Percentiles rank a stretch among this genome's conserved stretches.
phyloP scores from a whole-genome alignment of 2,888 invertebrate species.

The Eupithecia tripunctaria region DNA sequence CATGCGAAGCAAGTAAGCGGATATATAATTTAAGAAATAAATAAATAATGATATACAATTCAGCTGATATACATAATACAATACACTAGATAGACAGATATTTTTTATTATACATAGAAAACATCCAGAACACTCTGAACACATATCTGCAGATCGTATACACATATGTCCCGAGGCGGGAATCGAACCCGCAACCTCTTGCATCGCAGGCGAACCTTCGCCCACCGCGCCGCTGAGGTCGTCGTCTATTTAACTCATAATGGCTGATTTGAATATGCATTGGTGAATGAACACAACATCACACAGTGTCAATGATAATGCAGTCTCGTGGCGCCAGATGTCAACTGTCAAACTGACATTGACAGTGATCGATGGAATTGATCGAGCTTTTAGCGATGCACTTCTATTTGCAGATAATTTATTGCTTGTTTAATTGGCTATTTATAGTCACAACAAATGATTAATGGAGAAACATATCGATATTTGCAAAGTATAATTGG shows the following conservation, averaged over 20 bases:
- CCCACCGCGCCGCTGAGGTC: no score
- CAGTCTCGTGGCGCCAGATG: slow-evolving; percentile 27
- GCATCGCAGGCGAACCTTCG: no score
- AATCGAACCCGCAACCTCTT: no score
- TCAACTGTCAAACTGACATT: slow-evolving; percentile 35
- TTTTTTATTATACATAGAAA: no score
- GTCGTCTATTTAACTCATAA: not conserved
- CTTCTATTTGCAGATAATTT: slow-evolving; percentile 17
- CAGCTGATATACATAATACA: no score
- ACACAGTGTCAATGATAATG: not conserved
- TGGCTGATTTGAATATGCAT: not conserved
- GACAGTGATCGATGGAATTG: slow-evolving; percentile 25
- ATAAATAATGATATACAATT: no score
- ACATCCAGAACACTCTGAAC: no score
- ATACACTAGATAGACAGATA: no score
- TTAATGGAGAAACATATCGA: not conserved
- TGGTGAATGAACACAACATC: not conserved
- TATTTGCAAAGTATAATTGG: not conserved
- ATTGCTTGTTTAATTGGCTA: slow-evolving; percentile 13
- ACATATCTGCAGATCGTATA: no score
- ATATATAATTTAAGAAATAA: not conserved
- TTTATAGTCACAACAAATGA: not conserved
- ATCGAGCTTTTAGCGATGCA: slow-evolving; percentile 14
- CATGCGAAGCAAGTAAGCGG: not conserved
- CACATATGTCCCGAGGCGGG: no score